Base-by-base conservation (phyloP, 2,113 vertebrate genomes). In the Tympanuchus pallidicinctus region DNA sequence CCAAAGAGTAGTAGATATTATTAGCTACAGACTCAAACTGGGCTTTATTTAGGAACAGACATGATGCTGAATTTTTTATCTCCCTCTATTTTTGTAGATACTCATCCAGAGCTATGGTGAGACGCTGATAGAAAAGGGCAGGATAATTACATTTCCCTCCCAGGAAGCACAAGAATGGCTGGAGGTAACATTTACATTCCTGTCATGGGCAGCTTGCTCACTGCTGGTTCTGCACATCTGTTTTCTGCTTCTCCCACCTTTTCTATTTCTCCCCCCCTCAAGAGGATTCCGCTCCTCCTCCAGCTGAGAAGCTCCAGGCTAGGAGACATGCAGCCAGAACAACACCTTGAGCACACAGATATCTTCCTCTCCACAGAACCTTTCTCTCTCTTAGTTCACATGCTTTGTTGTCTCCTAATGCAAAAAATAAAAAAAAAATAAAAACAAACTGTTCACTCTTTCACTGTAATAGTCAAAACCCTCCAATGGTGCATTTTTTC, bases 161-260 rank as follows among this genome's bases (percentile, higher is more conserved):
- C 63, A 92, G 78, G 64, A 93, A 92, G 59, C 50, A 61, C 54
- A 19, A 82, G 74, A 66, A 91, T 21, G 87, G 67, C 70, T 96
- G 63, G 54, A 85, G 54, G 77, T 94, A 95, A 92, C 81, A 92
- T 96, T 94, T 93, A 94, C 91, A 89, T 89, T 93, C 71, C 0
- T 50, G 90, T 94, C 73, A 30, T 25, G 84, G 91, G 78, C 91
- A 85, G 87, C 88, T 75, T 30, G 63, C 66, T 95, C 48, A 2
- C 69, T 67, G 56, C 65, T 9, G 7, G n/a, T 64, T 93, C 70
- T 85, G 72, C n/a, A 73, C 40, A 89, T 76, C 24, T 54, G 36
- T 54, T 91, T 4, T 0, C 57, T 7, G n/a, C 48, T 70, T 70
- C 42, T 89, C 74, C 65, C 38, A 60, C 52, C 16, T 86, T 87